phyloP scores from a whole-genome alignment of 2,113 vertebrate species.

The Gnathonemus echidnorhynchus region DNA sequence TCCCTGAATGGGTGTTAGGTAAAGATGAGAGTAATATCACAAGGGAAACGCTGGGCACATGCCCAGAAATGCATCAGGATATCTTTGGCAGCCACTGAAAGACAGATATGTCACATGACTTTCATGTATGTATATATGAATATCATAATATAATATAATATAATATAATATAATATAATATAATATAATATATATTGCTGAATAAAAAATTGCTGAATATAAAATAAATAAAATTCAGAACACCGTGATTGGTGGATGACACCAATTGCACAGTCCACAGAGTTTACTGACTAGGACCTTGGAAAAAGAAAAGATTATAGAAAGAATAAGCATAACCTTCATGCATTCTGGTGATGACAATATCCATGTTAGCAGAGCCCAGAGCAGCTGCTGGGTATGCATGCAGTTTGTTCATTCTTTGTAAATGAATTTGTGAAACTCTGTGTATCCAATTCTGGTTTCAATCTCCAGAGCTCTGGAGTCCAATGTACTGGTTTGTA shows the following conservation, averaged over 20 bases:
- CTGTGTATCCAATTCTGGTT: conserved; percentile 1
- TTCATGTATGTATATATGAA: background rate
- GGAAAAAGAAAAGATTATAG: background rate
- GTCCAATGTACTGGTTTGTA: background rate
- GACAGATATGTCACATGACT: background rate
- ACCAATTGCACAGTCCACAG: background rate
- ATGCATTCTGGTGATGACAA: background rate
- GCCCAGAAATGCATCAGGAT: background rate
- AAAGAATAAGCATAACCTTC: background rate
- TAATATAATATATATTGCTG: background rate
- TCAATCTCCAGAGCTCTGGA: conserved; percentile 6
- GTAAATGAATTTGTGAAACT: background rate
- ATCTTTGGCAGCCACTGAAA: background rate
- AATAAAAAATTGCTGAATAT: background rate
- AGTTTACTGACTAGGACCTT: background rate
- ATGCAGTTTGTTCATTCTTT: background rate
- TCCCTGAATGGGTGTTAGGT: background rate
- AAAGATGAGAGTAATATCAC: background rate
- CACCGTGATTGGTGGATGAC: background rate
- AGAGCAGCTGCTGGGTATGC: background rate
- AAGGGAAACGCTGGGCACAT: background rate
- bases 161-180: no score
- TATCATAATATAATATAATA: background rate
- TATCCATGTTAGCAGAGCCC: background rate
- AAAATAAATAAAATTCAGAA: background rate